These are phyloP conservation scores for Ctenopoma kingsleyae DNA, from an alignment of 2,797 vertebrate species.

Conservation along the genomic window DNA sequence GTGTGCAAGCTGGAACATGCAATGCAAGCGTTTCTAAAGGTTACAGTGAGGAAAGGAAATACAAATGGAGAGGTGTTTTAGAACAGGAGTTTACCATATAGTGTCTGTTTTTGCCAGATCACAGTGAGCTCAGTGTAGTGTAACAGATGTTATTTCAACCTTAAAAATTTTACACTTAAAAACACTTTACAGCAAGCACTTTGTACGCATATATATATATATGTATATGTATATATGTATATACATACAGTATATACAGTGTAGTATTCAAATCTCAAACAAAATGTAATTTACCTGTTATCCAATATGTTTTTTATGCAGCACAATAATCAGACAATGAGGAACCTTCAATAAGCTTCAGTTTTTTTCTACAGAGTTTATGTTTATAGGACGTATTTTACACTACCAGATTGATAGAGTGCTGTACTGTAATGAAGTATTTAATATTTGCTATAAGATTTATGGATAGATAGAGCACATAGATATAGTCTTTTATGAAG, in stretches of 20 bases:
- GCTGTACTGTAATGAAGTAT: slow-evolving; percentile 74
- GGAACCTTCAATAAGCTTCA: slow-evolving; percentile 62
- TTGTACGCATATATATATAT: slow-evolving; percentile 51
- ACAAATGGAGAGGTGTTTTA: slow-evolving; percentile 36
- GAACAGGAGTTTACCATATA: slow-evolving; percentile 70
- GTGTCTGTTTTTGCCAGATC: slow-evolving; percentile 42
- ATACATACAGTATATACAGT: slow-evolving; percentile 35
- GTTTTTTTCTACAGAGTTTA: slow-evolving; percentile 54
- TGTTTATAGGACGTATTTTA: slow-evolving; percentile 69
- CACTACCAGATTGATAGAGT: slow-evolving; percentile 69
- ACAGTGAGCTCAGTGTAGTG: slow-evolving; percentile 47
- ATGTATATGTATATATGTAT: no score
- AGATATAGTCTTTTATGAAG: slow-evolving; percentile 53
- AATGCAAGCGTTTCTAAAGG: slow-evolving; percentile 43
- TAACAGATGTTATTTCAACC: slow-evolving; percentile 50
- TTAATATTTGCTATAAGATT: slow-evolving; percentile 58
- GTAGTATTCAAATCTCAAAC: slow-evolving; percentile 56
- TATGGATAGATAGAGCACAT: slow-evolving; percentile 50
- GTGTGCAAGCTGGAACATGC: slow-evolving; percentile 71
- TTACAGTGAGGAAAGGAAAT: slow-evolving; percentile 8
- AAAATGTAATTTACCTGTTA: slow-evolving; percentile 57
- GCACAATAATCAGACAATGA: slow-evolving; percentile 60
- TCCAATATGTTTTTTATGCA: slow-evolving; percentile 57
- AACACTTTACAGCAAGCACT: slow-evolving; percentile 80
- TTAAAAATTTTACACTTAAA: slow-evolving; percentile 74